These are phyloP conservation scores for Craniophora ligustri DNA, from an alignment of 2,888 invertebrate genomes.

Conservation along the genomic window DNA sequence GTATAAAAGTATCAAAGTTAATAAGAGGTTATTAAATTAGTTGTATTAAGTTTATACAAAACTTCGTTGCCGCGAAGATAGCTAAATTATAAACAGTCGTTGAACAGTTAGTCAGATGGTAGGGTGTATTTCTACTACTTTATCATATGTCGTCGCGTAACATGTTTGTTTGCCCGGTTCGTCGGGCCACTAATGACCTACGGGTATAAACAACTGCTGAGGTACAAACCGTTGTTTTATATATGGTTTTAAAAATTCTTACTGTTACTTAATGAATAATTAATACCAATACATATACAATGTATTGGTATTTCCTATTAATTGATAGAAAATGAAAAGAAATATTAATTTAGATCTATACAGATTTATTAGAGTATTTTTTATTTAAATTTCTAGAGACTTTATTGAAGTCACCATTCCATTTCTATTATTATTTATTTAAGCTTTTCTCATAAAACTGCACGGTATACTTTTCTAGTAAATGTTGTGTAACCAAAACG, in stretches of 20 bases:
- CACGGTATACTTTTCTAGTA: no score
- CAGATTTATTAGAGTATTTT: no score
- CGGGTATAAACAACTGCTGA: conserved; percentile 70
- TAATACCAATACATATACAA: no score
- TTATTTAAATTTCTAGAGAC: no score
- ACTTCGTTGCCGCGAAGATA: conserved; percentile 79
- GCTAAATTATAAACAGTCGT: conserved; percentile 76
- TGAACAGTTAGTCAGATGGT: conserved; percentile 59
- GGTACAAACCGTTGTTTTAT: conserved; percentile 74
- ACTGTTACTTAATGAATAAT: conserved; percentile 15
- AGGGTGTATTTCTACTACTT: conserved; percentile 67
- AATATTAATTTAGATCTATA: not conserved
- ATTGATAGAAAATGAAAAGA: not conserved
- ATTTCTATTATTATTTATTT: no score
- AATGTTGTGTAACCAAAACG: not conserved
- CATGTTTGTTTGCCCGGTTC: conserved; percentile 68
- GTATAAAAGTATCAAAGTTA: no score
- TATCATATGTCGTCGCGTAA: conserved; percentile 69
- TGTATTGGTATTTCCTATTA: not conserved
- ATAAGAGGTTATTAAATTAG: no score
- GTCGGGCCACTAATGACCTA: conserved; percentile 69
- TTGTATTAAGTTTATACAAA: conserved; percentile 77
- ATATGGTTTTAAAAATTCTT: conserved; percentile 50
- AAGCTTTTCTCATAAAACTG: no score
- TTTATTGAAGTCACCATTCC: no score